Base-by-base conservation (phyloP, 2,113 vertebrate genomes). In the Aleadryas rufinucha region DNA sequence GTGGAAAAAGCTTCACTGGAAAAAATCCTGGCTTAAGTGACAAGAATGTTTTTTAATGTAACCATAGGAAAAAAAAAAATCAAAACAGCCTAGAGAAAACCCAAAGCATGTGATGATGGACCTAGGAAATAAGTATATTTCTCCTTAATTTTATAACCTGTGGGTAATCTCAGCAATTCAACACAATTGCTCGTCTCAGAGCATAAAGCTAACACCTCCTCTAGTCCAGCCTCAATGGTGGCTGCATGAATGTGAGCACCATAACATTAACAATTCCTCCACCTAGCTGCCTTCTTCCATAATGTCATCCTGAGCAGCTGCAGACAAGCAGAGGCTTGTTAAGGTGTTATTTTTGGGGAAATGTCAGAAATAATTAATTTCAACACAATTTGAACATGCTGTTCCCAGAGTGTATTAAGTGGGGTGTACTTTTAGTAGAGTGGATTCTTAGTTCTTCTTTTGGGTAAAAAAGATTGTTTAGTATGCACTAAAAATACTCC, bases 331-430 rank as follows among this genome's bases (percentile, higher is more conserved):
- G 68, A 78, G 72, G 24, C 84, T 75, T 18, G 2, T 12, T 78
- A 66, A 84, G 88, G 37, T 81, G 75, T 39, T 87, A 60, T 94
- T 86, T 53, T 44, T 31, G 68, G 54, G 49, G 9, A 91, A 78
- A 64, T 81, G 90, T 72, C 93, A 96, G 76, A 81, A 90, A 92
- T 84, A 80, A 93, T 81, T 95, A 90, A 81, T 89, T 94, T 95
- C 72, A 84, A 77, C 85, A 84, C 11, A 19, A 44, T 81, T 66
- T 45, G 81, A 88, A 90, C 88, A 92, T 59, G 59, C 63, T 52
- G 92, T 84, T 70, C 90, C 87, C 77, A 87, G 50, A 68, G 75
- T 12, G 47, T 44, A 80, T 74, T 50, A 86, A 94, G 41, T 52
- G 64, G 18, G 47, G n/a, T 59, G 53, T 74, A 37, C 76, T 96